Evolutionary conservation across 2,797 vertebrate species (phyloP).

Genomic region (Nasua narica): DNA sequence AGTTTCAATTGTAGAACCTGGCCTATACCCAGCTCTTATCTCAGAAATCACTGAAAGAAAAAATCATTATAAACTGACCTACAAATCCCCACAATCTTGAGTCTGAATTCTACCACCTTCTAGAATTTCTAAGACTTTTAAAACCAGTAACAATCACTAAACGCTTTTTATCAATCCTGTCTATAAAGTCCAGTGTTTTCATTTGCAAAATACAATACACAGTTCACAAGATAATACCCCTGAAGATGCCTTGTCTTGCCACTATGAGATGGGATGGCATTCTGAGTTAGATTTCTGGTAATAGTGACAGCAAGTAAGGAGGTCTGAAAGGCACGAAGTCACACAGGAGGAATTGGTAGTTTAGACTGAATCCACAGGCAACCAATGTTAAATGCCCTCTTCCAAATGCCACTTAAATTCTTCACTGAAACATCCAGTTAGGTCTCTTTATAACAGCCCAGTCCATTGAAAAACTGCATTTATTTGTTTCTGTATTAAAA

Average conservation of each 20-base stretch:
- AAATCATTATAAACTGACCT: neutral
- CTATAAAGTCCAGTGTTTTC: slow-evolving; percentile 13
- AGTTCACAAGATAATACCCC: neutral
- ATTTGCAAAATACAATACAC: neutral
- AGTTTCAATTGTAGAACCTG: slow-evolving; percentile 23
- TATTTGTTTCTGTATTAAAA: neutral
- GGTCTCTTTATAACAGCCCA: neutral
- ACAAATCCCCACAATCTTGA: neutral
- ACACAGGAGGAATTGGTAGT: neutral
- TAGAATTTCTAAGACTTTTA: slow-evolving; percentile 33
- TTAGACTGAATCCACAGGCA: neutral
- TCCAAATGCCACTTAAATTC: neutral
- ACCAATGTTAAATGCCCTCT: neutral
- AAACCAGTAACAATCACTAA: neutral
- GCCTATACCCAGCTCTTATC: neutral
- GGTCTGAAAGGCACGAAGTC: neutral
- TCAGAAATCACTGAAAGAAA: slow-evolving; percentile 39
- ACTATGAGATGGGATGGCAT: neutral
- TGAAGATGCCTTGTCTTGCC: neutral
- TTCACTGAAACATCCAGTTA: neutral
- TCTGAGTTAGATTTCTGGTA: neutral
- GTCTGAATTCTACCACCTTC: neutral
- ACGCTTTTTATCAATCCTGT: neutral
- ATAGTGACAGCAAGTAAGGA: neutral
- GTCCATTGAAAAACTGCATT: neutral